A percentile compares a stretch with the other conserved stretches of the same genome.
These are phyloP conservation scores for Galagoides demidoff DNA, from an alignment of 2,797 vertebrate genomes.

Conservation along the genomic window DNA sequence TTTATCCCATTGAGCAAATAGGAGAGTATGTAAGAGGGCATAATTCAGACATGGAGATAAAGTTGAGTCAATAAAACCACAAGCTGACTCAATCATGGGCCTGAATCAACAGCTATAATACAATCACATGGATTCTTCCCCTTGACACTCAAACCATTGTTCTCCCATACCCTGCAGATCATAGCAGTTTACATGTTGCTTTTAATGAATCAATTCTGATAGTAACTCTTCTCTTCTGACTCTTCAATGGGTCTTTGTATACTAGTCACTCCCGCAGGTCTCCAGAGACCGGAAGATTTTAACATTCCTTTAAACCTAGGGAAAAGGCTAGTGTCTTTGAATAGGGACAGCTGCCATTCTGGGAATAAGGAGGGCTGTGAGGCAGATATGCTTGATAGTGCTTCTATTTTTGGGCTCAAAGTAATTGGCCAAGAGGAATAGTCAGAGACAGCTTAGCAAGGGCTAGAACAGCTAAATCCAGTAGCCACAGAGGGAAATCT, in stretches of 20 bases:
- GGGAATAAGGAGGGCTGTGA: slow-evolving; percentile 44
- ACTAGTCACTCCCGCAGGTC: slow-evolving; percentile 43
- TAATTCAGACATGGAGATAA: slow-evolving; percentile 65
- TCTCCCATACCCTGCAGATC: slow-evolving; percentile 61
- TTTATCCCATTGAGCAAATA: slow-evolving; percentile 69
- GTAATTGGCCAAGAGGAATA: accelerated
- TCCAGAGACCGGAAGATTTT: background rate
- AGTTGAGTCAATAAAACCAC: slow-evolving; percentile 78
- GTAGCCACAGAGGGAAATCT: background rate
- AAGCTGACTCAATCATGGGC: slow-evolving; percentile 55
- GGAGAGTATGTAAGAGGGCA: slow-evolving; percentile 61
- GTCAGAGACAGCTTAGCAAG: background rate
- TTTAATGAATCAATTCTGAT: slow-evolving; percentile 64
- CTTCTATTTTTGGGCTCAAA: slow-evolving; percentile 30
- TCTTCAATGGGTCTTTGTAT: slow-evolving; percentile 75
- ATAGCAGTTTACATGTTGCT: background rate
- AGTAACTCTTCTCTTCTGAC: slow-evolving; percentile 53
- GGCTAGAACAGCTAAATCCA: background rate
- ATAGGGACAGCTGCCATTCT: slow-evolving; percentile 69
- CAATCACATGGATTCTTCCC: slow-evolving; percentile 72
- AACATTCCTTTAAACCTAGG: slow-evolving; percentile 60
- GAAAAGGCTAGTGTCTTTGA: slow-evolving; percentile 62
- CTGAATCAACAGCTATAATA: slow-evolving; percentile 70
- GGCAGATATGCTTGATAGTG: background rate
- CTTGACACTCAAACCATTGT: slow-evolving; percentile 80